These are phyloP conservation scores for Microctenopoma lineatum DNA, from an alignment of 2,797 vertebrate species.

Conservation along the genomic window DNA sequence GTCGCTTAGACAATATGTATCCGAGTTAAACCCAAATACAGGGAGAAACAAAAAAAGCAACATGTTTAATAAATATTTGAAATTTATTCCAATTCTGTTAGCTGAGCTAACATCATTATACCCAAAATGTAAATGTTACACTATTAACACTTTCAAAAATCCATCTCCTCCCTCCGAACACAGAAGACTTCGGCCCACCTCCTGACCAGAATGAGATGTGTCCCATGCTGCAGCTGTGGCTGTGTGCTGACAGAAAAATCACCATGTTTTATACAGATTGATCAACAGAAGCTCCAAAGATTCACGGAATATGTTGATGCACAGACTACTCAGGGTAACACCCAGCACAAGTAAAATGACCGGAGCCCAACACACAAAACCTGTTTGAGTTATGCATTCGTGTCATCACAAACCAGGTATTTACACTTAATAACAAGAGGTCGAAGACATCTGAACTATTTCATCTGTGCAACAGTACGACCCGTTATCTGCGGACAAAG, in stretches of 20 bases:
- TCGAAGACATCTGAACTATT: background rate
- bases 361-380: background rate
- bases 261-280: slow-evolving; percentile 15
- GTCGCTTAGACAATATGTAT: too few species aligned
- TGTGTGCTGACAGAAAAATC: slow-evolving; percentile 14
- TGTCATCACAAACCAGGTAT: slow-evolving; percentile 17
- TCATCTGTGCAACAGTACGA: slow-evolving; percentile 57
- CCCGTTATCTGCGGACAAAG: slow-evolving; percentile 15
- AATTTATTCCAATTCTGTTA: slow-evolving; percentile 77
- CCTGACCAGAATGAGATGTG: slow-evolving; percentile 21
- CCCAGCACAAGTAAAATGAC: slow-evolving; percentile 1
- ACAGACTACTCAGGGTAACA: slow-evolving; percentile 10
- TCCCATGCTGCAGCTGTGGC: slow-evolving; percentile 19
- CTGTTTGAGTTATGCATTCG: too few species aligned
- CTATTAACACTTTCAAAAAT: slow-evolving; percentile 74
- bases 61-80: slow-evolving; percentile 81
- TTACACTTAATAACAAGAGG: slow-evolving; percentile 2
- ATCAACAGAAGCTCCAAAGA: slow-evolving; percentile 23
- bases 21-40: background rate
- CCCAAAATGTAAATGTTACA: slow-evolving; percentile 66
- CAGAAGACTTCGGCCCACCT: slow-evolving; percentile 35
- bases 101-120: slow-evolving; percentile 55
- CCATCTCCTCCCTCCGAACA: slow-evolving; percentile 38
- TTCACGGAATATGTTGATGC: slow-evolving; percentile 10
- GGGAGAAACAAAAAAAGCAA: slow-evolving; percentile 38